Evolutionary conservation across 2,113 vertebrate species (phyloP).

Genomic region (Pseudorectes ferrugineus): DNA sequence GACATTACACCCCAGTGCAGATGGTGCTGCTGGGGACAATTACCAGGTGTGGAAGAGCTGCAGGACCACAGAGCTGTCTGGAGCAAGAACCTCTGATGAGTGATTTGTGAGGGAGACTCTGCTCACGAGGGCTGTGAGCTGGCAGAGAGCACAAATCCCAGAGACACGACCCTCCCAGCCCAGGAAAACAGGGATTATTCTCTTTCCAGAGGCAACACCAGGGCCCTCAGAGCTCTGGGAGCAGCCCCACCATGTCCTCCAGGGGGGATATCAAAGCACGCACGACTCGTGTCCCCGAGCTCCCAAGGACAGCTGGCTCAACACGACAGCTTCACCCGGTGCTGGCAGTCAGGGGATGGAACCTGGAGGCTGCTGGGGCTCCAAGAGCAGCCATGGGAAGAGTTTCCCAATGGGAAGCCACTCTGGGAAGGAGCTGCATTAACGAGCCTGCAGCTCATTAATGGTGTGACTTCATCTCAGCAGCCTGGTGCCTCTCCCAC

Average conservation of each 20-base stretch:
- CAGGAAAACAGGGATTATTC: neutral
- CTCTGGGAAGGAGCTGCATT: neutral
- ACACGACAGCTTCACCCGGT: neutral
- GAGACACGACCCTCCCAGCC: neutral
- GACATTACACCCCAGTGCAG: neutral
- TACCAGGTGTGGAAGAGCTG: neutral
- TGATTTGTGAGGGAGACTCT: neutral
- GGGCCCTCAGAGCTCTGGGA: neutral
- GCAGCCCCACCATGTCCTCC: neutral
- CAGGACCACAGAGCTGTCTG: neutral
- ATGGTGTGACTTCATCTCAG: neutral
- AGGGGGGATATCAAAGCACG: neutral
- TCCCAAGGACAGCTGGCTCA: neutral
- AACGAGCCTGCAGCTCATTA: neutral
- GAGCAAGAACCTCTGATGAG: neutral
- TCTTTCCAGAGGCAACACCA: neutral
- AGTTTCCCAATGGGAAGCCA: neutral
- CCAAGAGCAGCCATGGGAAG: neutral
- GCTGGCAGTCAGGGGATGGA: neutral
- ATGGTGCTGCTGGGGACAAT: neutral
- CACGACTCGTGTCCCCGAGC: neutral
- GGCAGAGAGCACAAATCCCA: neutral
- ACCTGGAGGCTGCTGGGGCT: neutral
- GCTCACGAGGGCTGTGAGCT: neutral
- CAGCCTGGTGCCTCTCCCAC: neutral